Percentiles rank a stretch among this genome's conserved stretches.
Conservation (phyloP, 2,888 invertebrate species). For the Drosophila aldrichi region DNA sequence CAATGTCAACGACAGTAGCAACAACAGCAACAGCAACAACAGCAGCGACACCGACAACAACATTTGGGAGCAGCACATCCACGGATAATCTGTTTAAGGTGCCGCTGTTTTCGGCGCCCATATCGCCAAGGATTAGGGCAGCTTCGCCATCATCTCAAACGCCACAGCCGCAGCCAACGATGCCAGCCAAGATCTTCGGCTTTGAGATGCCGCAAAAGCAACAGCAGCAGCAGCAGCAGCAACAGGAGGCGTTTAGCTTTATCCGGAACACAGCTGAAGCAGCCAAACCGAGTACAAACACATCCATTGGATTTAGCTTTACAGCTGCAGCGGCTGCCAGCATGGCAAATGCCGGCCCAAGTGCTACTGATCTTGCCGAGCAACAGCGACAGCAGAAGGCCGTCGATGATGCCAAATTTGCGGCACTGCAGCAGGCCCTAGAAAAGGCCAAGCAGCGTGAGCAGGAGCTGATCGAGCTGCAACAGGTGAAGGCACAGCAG, state of each 20-base stretch:
- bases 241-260: background rate
- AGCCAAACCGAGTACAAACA: background rate
- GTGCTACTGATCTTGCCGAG: background rate
- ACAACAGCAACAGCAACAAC: background rate
- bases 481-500: slow-evolving; percentile 48
- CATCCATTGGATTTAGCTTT: slow-evolving; percentile 13
- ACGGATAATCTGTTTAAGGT: slow-evolving; percentile 80
- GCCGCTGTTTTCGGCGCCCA: slow-evolving; percentile 68
- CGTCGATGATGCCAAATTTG: slow-evolving; percentile 44
- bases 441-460: slow-evolving; percentile 56
- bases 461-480: slow-evolving; percentile 45
- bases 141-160: slow-evolving; percentile 30
- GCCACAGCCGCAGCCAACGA: background rate
- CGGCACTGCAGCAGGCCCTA: slow-evolving; percentile 55
- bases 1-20: background rate
- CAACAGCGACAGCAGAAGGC: slow-evolving; percentile 26
- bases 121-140: slow-evolving; percentile 54
- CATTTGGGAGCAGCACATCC: background rate
- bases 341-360: background rate
- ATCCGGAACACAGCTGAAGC: slow-evolving; percentile 17
- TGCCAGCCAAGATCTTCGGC: slow-evolving; percentile 7
- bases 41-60: background rate
- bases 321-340: slow-evolving; percentile 1
- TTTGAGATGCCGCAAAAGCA: background rate
- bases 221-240: background rate